Evolutionary conservation across 2,888 invertebrate species (phyloP).

Genomic region (Troides aeacus): DNA sequence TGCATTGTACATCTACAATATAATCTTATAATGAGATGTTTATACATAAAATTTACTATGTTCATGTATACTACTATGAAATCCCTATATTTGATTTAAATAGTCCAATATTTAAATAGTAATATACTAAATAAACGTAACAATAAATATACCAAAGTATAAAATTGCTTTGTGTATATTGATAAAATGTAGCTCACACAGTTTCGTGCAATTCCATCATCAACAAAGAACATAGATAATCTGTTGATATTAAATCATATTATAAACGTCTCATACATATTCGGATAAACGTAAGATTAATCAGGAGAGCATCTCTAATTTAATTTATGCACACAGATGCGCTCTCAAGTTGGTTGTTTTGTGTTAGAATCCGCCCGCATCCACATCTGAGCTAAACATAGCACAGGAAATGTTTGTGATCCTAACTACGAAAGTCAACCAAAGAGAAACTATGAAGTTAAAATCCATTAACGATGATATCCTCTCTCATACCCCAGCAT

Average conservation of each 20-base stretch:
- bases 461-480: not conserved
- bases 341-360: slow-evolving; percentile 21
- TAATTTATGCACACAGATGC: slow-evolving; percentile 31
- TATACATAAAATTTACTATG: no score
- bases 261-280: slow-evolving; percentile 4
- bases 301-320: slow-evolving; percentile 24
- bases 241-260: slow-evolving; percentile 1
- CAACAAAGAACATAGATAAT: no score
- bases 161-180: not conserved
- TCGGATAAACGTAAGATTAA: slow-evolving; percentile 26
- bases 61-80: no score
- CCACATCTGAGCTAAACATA: slow-evolving; percentile 28
- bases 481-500: not conserved
- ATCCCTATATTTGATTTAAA: no score
- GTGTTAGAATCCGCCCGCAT: slow-evolving; percentile 28
- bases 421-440: slow-evolving; percentile 17
- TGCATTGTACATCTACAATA: no score
- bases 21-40: no score
- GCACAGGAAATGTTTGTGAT: slow-evolving; percentile 29
- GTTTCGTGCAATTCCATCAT: no score
- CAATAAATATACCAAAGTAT: no score
- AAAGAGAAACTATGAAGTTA: not conserved
- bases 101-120: no score
- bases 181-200: not conserved
- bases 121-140: no score